A percentile compares a stretch with the other conserved stretches of the same genome.
Conservation (phyloP, 2,797 vertebrate genomes). For the Schizopygopsis malacanthus region DNA sequence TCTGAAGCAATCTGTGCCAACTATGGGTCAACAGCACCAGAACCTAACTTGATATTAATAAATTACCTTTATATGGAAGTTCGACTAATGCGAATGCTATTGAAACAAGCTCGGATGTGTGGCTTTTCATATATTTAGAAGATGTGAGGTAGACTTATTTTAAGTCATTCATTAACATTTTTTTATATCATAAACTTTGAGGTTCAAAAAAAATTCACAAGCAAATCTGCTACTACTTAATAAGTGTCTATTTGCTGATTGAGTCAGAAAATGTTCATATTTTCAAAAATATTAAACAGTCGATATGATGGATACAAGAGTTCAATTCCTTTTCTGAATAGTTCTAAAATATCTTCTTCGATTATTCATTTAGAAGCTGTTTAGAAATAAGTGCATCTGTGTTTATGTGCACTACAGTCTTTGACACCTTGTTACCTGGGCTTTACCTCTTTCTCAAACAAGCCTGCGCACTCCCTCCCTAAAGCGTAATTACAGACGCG, state of each 20-base stretch:
- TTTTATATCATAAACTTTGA: not conserved
- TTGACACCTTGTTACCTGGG: not conserved
- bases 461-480: not conserved
- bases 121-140: not conserved
- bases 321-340: not conserved
- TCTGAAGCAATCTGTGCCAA: slow-evolving; percentile 15
- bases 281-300: not conserved
- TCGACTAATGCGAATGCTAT: not conserved
- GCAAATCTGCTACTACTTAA: not conserved
- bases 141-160: not conserved
- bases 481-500: slow-evolving; percentile 7
- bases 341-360: not conserved
- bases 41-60: not conserved
- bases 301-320: not conserved
- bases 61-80: not conserved
- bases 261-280: not conserved
- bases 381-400: not conserved
- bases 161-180: not conserved
- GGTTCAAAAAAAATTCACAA: not conserved
- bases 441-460: not conserved
- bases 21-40: slow-evolving; percentile 1
- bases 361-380: not conserved
- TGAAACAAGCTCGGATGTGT: not conserved
- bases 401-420: not conserved
- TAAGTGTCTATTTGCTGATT: not conserved